Base-by-base conservation (phyloP, 2,888 invertebrate species). In the Tetranychus truncatus region DNA sequence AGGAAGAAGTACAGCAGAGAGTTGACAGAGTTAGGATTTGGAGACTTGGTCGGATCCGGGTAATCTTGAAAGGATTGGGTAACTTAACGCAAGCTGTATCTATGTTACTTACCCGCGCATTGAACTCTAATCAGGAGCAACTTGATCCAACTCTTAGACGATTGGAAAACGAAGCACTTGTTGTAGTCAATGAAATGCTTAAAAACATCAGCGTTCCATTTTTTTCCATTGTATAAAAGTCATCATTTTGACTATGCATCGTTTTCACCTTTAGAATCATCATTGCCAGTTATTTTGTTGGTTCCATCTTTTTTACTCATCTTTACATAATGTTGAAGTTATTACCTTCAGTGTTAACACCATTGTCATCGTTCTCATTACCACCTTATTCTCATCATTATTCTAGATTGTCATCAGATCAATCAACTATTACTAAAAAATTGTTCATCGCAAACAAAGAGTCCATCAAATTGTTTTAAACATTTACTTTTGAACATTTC, bases 51-150 rank as follows among this genome's bases (percentile, higher is more conserved):
- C 76, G 77, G 55, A 77, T 80, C 24, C 76, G 76, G 1, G 77
- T 80, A 4, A 74, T 79, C 6, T 76, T 80, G 4, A 74, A 78
- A 7, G 80, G 80, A 4, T 71, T 80, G 44, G 80, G 80, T 18
- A 79, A 79, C 71, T 74, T 80, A 45, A 79, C 79, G 6, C 78
- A 78, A 11, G 79, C 79, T 1, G 71, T 80, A 7, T 78, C 79
- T 44, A 79, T 80, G 80, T 65, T 80, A 21, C 66, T 80, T 66
- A 78, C 77, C 9, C 74, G 76, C n/a, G 75, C 75, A 20, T 72
- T 79, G 21, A 79, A 79, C 66, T 34, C 9, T 5, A 77, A 77
- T 74, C 71, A 72, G 45, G 77, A 78, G n/a, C 78, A 78, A 65
- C 77, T 79, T 6, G 76, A 78, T 21, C 78, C 78, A 6, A 76